Evolutionary conservation across 1,140 invertebrate species (phyloP).

Genomic region (Artemia franciscana): DNA sequence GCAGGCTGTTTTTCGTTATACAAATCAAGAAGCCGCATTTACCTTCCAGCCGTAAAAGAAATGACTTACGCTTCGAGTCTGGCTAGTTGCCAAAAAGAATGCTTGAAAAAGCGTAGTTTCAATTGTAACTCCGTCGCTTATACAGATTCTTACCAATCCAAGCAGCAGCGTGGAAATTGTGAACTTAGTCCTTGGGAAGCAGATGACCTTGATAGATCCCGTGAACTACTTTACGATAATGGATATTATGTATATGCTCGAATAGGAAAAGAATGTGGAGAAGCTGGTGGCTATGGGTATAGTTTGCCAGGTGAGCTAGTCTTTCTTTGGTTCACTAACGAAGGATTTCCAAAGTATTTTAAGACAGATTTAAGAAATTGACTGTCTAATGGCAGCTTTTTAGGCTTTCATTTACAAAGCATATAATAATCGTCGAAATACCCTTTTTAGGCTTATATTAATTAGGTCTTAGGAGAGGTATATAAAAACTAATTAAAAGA

Average conservation of each 20-base stretch:
- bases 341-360: not conserved
- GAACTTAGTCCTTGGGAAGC: constrained; percentile 39
- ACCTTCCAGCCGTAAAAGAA: not conserved
- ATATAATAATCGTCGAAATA: too few species aligned
- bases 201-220: constrained; percentile 34
- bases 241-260: constrained; percentile 35
- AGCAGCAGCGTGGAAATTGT: constrained; percentile 35
- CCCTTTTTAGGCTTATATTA: too few species aligned
- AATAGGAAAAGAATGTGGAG: constrained; percentile 22
- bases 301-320: not conserved
- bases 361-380: not conserved
- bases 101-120: constrained; percentile 32
- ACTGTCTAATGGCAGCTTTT: not conserved
- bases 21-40: not conserved
- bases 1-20: not conserved
- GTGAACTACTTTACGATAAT: constrained; percentile 34
- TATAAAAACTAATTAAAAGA: too few species aligned
- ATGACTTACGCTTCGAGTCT: constrained; percentile 40
- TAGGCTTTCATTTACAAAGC: not conserved
- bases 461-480: too few species aligned
- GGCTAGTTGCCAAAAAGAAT: constrained; percentile 44
- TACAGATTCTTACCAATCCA: constrained; percentile 42
- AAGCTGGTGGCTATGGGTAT: not conserved
- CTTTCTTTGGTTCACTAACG: not conserved
- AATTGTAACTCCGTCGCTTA: constrained; percentile 34